phyloP scores from a whole-genome alignment of 2,797 vertebrate genomes.

The Peromyscus melanophrys region DNA sequence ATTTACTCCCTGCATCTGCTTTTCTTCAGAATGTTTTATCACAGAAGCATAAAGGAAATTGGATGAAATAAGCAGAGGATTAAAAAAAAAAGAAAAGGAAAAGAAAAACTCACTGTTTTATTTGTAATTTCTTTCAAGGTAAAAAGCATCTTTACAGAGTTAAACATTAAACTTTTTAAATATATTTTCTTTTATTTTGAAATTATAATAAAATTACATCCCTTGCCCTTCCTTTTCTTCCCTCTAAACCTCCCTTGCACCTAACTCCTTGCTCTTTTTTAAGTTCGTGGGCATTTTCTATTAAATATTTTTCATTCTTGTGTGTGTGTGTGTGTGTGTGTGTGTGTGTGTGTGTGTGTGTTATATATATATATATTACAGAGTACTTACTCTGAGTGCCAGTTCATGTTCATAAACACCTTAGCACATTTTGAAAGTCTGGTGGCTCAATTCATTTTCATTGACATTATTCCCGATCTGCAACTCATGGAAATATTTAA shows the following conservation, averaged over 20 bases:
- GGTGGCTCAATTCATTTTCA: background rate
- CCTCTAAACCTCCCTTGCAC: background rate
- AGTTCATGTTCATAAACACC: background rate
- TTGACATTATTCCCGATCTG: background rate
- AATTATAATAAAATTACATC: too few species aligned
- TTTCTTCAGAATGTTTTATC: background rate
- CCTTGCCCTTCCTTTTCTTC: too few species aligned
- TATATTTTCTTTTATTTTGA: background rate
- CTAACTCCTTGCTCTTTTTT: background rate
- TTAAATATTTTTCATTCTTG: background rate
- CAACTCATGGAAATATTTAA: background rate
- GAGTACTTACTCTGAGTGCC: background rate
- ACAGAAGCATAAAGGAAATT: background rate
- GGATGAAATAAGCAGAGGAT: background rate
- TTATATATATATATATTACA: background rate
- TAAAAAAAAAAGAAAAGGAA: background rate
- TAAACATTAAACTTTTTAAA: background rate
- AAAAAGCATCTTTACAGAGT: background rate
- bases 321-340: too few species aligned
- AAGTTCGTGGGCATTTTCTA: background rate
- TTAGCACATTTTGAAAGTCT: background rate
- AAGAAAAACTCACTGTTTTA: background rate
- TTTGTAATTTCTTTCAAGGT: slow-evolving; percentile 12
- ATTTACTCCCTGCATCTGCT: background rate
- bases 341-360: too few species aligned